Conservation (phyloP, 1,140 invertebrate species). For the Drosophila hydei region DNA sequence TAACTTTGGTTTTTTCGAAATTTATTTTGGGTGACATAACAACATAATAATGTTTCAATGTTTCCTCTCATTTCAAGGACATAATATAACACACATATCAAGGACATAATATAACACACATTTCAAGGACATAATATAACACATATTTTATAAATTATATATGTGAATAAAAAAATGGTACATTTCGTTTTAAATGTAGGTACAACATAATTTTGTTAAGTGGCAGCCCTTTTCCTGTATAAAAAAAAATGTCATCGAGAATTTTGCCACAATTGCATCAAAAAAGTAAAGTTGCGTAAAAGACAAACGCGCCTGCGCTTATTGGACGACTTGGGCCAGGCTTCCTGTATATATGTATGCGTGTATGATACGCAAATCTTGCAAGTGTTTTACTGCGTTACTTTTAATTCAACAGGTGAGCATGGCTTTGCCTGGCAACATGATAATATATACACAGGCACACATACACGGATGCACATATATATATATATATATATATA, state of each 20-base stretch:
- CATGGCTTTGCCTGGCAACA: constrained; percentile 34
- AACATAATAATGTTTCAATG: neutral
- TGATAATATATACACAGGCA: constrained; percentile 29
- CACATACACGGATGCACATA: neutral
- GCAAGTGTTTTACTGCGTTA: constrained; percentile 21
- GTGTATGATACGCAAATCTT: constrained; percentile 1
- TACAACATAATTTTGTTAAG: neutral
- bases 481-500: neutral
- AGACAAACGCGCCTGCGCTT: neutral
- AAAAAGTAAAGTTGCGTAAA: neutral
- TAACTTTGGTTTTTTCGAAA: neutral
- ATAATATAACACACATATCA: too few relatives aligned
- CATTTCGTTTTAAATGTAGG: neutral
- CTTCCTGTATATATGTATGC: constrained; percentile 7
- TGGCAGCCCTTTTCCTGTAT: neutral
- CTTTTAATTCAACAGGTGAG: constrained; percentile 29
- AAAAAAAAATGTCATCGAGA: too few relatives aligned
- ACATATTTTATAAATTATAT: neutral
- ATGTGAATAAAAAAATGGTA: too few relatives aligned
- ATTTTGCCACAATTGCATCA: too few relatives aligned
- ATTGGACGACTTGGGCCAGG: neutral
- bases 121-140: neutral
- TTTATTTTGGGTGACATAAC: constrained; percentile 1
- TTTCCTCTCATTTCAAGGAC: neutral
- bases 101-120: neutral